Conservation (phyloP, 2,888 invertebrate genomes). For the Malachius bipustulatus region DNA sequence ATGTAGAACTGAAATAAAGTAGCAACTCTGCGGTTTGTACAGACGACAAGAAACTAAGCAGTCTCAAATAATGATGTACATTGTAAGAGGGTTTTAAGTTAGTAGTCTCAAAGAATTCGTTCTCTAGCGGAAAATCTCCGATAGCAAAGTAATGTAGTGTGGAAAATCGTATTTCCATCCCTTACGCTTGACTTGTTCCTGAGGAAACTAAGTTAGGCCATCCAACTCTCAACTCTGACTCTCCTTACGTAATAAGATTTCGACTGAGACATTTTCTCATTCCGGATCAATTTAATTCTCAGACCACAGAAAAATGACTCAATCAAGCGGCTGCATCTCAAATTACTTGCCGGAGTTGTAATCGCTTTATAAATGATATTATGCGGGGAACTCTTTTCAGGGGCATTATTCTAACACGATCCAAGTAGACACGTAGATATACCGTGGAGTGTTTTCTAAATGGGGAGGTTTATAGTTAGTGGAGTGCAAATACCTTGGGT, state of each 20-base stretch:
- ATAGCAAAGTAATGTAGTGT: conserved; percentile 27
- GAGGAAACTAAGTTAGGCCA: conserved; percentile 24
- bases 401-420: no score
- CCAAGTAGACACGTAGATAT: no score
- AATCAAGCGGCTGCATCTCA: background rate
- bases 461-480: no score
- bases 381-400: no score
- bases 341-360: no score
- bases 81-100: no score
- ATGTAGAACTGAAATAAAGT: no score
- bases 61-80: conserved; percentile 1
- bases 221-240: conserved; percentile 19
- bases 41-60: no score
- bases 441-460: no score
- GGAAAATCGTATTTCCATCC: conserved; percentile 27
- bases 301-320: background rate
- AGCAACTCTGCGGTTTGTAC: no score
- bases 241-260: conserved; percentile 20
- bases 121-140: conserved; percentile 25
- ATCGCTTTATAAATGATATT: no score
- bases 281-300: background rate
- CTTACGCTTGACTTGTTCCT: conserved; percentile 23
- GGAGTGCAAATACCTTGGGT: no score
- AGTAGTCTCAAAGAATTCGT: conserved; percentile 1
- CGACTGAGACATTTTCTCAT: conserved; percentile 17